phyloP scores from a whole-genome alignment of 1,140 invertebrate genomes.

The Phenacoccus solenopsis region DNA sequence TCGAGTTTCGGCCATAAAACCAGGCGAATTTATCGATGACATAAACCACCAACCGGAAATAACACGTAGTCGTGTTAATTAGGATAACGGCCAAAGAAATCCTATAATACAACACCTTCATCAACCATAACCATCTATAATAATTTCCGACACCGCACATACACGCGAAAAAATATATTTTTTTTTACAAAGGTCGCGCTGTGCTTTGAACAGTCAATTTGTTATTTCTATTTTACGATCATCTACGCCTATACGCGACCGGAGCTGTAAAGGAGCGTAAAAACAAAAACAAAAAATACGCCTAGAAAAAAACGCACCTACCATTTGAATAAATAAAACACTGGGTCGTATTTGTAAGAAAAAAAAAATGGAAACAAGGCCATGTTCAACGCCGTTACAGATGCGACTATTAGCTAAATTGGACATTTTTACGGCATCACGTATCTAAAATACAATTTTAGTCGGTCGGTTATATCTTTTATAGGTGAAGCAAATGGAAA shows the following conservation, averaged over 20 bases:
- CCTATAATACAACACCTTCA: no score
- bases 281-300: not conserved
- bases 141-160: no score
- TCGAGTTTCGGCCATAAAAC: no score
- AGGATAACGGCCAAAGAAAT: no score
- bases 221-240: not conserved
- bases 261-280: not conserved
- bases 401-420: constrained; percentile 16
- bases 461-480: constrained; percentile 1
- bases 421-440: constrained; percentile 17
- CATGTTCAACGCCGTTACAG: constrained; percentile 3
- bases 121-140: no score
- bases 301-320: not conserved
- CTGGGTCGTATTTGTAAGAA: not conserved
- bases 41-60: no score
- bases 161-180: no score
- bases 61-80: no score
- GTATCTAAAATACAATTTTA: constrained; percentile 2
- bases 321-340: constrained; percentile 11
- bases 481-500: constrained; percentile 8
- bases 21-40: no score
- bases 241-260: not conserved
- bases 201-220: not conserved
- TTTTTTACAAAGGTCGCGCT: no score
- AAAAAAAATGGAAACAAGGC: not conserved